Evolutionary conservation across 2,113 vertebrate species (phyloP), one percentile per base, ranked within the genome.

Genomic region (Oxyruncus cristatus): DNA sequence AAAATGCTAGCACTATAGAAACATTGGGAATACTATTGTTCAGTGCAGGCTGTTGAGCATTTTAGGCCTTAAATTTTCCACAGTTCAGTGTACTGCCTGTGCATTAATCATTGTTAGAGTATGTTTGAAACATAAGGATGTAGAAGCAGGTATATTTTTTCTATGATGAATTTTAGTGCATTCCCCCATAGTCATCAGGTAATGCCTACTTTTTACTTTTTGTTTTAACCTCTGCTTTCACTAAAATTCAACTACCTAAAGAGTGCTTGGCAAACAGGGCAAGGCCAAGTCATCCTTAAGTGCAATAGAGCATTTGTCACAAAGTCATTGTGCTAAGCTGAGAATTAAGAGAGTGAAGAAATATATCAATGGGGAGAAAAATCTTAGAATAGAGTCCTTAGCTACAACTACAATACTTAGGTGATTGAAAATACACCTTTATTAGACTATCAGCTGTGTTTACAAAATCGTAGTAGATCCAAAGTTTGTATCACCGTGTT

Each of bases 401-500:
- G 79, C 71, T 88, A 61, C 59, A 77, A 84, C 72, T 74, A 26
- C 53, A 14, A 91, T 93, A 85, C 63, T 86, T 71, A 84, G 24
- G 65, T 89, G 78, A 96, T 81, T 87, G 66, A 93, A 83, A 85
- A 81, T 75, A 62, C 58, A 88, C 49, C 30, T 67, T 81, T 92
- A 83, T 92, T 93, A 90, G 96, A 88, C 68, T 83, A 65, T 83
- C 73, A 73, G 24, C 79, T 78, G 73, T 92, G 89, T 98, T 97
- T 97, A 97, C 95, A 91, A 96, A 96, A 86, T 74, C 53, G 92
- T 97, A 93, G 95, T 95, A 90, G 93, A 89, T 97, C 92, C 93
- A 96, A 95, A 94, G 95, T 97, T 95, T 88, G 89, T 96, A 77
- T 86, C 91, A 82, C 87, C 66, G 4, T 44, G 61, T 78, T 89